These are phyloP conservation scores for Enteromius radiatus DNA, from an alignment of 2,797 vertebrate genomes.

Conservation along the genomic window DNA sequence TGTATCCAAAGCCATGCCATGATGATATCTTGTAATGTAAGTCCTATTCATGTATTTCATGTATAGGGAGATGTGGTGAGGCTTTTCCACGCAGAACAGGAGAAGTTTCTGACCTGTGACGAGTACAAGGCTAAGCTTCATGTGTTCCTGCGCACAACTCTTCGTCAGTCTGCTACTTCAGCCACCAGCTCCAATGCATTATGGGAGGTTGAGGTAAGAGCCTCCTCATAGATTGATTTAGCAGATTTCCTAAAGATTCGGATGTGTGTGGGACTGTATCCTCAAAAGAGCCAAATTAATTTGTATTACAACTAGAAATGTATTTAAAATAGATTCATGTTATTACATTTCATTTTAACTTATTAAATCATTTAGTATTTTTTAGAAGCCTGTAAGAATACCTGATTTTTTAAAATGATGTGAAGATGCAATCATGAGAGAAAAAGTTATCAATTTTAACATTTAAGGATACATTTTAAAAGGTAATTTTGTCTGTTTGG, in stretches of 20 bases:
- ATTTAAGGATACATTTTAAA: no score
- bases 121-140: constrained; percentile 91
- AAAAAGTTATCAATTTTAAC: background rate
- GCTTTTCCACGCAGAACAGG: constrained; percentile 95
- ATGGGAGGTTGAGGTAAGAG: constrained; percentile 93
- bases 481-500: background rate
- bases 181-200: constrained; percentile 97
- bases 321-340: background rate
- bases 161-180: constrained; percentile 92
- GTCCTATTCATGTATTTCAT: constrained; percentile 4
- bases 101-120: constrained; percentile 96
- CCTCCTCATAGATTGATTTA: background rate
- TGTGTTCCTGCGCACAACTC: constrained; percentile 92
- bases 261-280: background rate
- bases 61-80: constrained; percentile 92
- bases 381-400: background rate
- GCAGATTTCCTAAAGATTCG: background rate
- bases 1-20: background rate
- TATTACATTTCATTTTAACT: background rate
- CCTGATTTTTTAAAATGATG: background rate
- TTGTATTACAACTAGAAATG: background rate
- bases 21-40: background rate
- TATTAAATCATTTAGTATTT: background rate
- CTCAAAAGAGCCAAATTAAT: background rate
- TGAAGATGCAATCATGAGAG: background rate